Percentiles rank a stretch among this genome's conserved stretches.
Evolutionary conservation across 1,140 invertebrate genomes (phyloP).

Genomic region (Cherax quadricarinatus): DNA sequence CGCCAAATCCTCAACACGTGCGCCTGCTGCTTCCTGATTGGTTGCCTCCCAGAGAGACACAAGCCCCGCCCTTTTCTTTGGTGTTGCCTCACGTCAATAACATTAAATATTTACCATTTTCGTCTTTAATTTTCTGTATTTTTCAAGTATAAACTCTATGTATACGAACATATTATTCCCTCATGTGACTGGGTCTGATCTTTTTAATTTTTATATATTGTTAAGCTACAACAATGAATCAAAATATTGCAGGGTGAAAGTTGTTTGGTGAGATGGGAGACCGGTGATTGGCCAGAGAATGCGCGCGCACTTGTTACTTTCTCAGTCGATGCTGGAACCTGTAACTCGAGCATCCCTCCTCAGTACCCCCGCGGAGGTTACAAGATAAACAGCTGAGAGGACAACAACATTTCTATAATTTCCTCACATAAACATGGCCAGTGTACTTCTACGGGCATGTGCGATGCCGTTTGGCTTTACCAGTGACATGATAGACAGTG

Average conservation of each 20-base stretch:
- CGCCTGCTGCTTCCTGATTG: not conserved
- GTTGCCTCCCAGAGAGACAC: not conserved
- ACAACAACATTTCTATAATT: not conserved
- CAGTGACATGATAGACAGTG: slow-evolving; percentile 2
- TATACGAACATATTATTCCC: no score
- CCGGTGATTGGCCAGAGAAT: not conserved
- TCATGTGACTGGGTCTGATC: not conserved
- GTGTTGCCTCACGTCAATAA: not conserved
- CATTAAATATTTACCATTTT: not conserved
- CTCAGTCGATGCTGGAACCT: slow-evolving; percentile 6
- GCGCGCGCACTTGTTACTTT: not conserved
- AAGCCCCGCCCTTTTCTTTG: not conserved
- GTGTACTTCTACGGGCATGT: not conserved
- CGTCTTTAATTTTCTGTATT: not conserved
- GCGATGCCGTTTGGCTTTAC: not conserved
- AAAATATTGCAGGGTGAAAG: not conserved
- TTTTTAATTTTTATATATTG: not conserved
- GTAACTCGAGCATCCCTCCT: not conserved
- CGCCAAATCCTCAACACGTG: not conserved
- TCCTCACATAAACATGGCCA: not conserved
- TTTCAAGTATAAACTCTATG: not conserved
- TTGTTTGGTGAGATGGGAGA: not conserved
- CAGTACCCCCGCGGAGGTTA: not conserved
- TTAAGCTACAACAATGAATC: not conserved
- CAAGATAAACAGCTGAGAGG: not conserved